Conservation (phyloP, 2,888 invertebrate species). For the Orthosia cruda region DNA sequence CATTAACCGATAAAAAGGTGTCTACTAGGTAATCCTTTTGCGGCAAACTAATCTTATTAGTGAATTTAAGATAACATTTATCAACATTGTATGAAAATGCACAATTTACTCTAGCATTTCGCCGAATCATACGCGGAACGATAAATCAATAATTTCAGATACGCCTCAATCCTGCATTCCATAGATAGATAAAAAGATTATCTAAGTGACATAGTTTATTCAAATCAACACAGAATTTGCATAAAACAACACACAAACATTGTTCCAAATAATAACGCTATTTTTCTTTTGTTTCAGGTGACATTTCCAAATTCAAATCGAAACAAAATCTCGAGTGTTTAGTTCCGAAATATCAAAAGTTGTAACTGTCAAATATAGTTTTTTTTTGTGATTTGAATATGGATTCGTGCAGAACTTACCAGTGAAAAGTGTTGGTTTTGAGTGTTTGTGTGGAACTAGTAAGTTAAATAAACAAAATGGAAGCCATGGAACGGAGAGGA, state of each 20-base stretch:
- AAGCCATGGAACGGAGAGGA: constrained; percentile 87
- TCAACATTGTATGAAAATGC: neutral
- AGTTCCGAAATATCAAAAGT: constrained; percentile 44
- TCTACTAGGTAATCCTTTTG: neutral
- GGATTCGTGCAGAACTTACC: constrained; percentile 63
- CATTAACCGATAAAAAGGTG: neutral
- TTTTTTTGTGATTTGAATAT: constrained; percentile 63
- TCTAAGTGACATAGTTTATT: constrained; percentile 12
- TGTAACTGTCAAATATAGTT: constrained; percentile 32
- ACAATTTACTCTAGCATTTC: neutral
- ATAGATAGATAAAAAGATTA: constrained; percentile 33
- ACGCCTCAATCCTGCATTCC: neutral
- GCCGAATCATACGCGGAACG: neutral
- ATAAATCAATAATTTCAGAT: constrained; percentile 26
- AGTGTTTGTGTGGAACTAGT: constrained; percentile 54
- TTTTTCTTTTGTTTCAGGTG: constrained; percentile 73
- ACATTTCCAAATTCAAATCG: constrained; percentile 25
- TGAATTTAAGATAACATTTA: constrained; percentile 6
- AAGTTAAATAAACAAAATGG: constrained; percentile 80
- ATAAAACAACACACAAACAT: constrained; percentile 9
- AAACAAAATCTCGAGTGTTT: constrained; percentile 32
- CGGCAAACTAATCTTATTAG: neutral
- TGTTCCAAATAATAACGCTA: constrained; percentile 16
- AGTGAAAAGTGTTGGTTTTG: constrained; percentile 70
- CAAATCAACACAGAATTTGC: constrained; percentile 14